Evolutionary conservation across 2,113 vertebrate genomes (phyloP).

Genomic region (Plectropomus leopardus): DNA sequence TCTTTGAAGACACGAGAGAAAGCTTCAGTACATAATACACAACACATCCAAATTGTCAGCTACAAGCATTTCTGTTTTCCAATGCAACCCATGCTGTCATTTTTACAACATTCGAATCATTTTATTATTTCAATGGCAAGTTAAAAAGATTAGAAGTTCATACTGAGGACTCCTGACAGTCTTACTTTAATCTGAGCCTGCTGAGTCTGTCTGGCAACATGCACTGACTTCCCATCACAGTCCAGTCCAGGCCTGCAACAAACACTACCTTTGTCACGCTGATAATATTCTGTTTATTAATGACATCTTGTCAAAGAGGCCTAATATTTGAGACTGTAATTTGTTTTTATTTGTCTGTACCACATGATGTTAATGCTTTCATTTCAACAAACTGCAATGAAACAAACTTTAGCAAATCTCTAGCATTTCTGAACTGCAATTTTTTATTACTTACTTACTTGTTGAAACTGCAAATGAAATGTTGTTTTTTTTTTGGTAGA

Average conservation of each 20-base stretch:
- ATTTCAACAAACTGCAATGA: too few species aligned
- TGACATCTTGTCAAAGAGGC: background rate
- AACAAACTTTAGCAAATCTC: too few species aligned
- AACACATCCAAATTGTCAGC: conserved; percentile 20
- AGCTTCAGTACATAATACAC: conserved; percentile 11
- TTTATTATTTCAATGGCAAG: conserved; percentile 44
- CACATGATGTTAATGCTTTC: background rate
- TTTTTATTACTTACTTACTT: too few species aligned
- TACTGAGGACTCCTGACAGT: conserved; percentile 29
- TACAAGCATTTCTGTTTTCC: conserved; percentile 6
- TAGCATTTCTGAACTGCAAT: too few species aligned
- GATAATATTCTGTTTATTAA: background rate
- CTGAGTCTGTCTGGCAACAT: conserved; percentile 6
- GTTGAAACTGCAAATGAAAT: too few species aligned
- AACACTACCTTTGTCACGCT: conserved; percentile 2
- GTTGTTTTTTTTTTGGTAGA: too few species aligned
- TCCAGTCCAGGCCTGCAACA: conserved; percentile 15
- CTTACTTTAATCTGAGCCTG: conserved; percentile 33
- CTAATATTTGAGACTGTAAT: background rate
- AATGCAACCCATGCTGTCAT: background rate
- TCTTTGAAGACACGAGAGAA: conserved; percentile 25
- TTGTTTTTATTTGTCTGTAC: background rate
- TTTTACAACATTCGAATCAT: background rate
- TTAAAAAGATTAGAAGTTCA: conserved; percentile 58
- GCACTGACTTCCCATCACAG: conserved; percentile 1